These are phyloP conservation scores for Zaprionus kolodkinae DNA, from an alignment of 1,140 invertebrate genomes.

Conservation along the genomic window DNA sequence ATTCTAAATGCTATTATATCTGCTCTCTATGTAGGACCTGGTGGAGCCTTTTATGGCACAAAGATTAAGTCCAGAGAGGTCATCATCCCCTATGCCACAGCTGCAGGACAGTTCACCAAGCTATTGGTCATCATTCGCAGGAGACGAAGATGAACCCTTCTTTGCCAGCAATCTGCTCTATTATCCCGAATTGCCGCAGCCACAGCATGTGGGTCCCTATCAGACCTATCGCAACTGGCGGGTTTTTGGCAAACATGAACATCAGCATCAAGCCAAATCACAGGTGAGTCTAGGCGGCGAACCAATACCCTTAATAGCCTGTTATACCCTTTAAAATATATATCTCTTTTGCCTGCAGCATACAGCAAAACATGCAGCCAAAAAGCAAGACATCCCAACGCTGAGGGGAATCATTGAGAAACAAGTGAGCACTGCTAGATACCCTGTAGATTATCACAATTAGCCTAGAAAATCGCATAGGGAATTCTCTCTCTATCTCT, in stretches of 20 bases:
- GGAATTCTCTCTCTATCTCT: no score
- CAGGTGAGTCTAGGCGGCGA: not conserved
- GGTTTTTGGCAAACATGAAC: not conserved
- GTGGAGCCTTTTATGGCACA: not conserved
- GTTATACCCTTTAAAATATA: not conserved
- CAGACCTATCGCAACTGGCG: constrained; percentile 31
- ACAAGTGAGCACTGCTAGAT: no score
- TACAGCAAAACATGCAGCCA: no score
- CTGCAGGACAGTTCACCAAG: no score
- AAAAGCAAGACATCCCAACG: no score
- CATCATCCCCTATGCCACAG: no score
- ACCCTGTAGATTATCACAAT: no score
- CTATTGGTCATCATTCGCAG: not conserved
- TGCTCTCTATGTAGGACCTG: not conserved
- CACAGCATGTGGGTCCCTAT: constrained; percentile 3
- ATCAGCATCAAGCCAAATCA: not conserved
- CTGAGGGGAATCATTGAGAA: no score
- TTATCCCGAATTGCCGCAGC: constrained; percentile 52
- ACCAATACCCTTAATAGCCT: no score
- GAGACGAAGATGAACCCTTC: constrained; percentile 29
- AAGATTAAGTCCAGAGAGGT: not conserved
- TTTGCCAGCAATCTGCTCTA: constrained; percentile 54
- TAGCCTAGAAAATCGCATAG: no score
- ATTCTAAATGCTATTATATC: not conserved
- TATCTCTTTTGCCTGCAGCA: no score